A percentile compares a stretch with the other conserved stretches of the same genome.
Evolutionary conservation across 2,113 vertebrate species (phyloP).

Genomic region (Epinephelus cyanopodus): DNA sequence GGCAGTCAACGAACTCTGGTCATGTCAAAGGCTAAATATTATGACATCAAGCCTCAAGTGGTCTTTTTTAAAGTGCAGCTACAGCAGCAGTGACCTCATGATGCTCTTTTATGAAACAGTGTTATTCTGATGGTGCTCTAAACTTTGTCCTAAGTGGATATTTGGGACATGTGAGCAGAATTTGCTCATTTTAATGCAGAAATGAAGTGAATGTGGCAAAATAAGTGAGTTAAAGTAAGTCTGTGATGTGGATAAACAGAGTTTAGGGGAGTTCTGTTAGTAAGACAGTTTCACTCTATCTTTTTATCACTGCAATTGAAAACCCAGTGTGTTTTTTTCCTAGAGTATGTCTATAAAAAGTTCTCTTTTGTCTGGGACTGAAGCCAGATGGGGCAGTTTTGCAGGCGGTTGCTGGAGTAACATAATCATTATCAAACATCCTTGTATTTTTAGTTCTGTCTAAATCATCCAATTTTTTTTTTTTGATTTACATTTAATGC

Average conservation of each 20-base stretch:
- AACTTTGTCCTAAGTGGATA: background rate
- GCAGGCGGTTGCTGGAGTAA: background rate
- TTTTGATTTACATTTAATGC: background rate
- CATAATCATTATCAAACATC: constrained; percentile 30
- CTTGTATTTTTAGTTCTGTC: background rate
- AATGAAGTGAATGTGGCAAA: background rate
- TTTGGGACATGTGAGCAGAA: background rate
- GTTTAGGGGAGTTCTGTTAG: background rate
- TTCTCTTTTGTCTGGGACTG: background rate
- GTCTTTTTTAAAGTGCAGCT: background rate
- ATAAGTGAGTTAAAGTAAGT: background rate
- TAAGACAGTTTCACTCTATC: background rate
- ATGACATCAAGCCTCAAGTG: background rate
- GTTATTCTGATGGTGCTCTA: background rate
- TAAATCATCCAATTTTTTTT: background rate
- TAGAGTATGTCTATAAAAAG: background rate
- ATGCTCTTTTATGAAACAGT: background rate
- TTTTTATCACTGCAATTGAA: background rate
- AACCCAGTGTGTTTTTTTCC: background rate
- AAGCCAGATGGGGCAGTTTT: background rate
- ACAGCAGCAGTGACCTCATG: constrained; percentile 17
- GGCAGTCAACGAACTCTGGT: background rate
- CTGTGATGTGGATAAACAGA: background rate
- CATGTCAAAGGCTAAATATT: constrained; percentile 11
- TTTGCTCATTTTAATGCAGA: background rate